These are phyloP conservation scores for Alloplasta piceator DNA, from an alignment of 2,888 invertebrate genomes.

Conservation along the genomic window DNA sequence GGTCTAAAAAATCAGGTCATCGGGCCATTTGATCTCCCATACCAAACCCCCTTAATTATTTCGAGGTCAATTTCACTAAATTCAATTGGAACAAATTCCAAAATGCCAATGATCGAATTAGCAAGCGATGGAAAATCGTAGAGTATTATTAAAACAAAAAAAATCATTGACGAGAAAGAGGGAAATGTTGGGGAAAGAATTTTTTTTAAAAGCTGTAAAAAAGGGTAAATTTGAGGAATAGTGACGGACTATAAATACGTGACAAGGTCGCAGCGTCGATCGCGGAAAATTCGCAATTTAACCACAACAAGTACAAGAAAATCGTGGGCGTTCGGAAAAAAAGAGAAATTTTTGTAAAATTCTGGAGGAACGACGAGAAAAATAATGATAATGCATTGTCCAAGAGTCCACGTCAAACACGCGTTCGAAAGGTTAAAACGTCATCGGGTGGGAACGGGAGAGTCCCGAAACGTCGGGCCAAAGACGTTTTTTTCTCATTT, in stretches of 20 bases:
- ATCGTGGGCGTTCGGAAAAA: neutral
- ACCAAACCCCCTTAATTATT: conserved; percentile 38
- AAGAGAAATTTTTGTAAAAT: conserved; percentile 1
- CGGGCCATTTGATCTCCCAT: conserved; percentile 7
- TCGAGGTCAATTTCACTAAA: conserved; percentile 16
- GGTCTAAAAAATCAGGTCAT: conserved; percentile 9
- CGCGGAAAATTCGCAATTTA: neutral
- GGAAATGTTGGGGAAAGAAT: neutral
- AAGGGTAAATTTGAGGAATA: neutral
- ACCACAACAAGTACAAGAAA: neutral
- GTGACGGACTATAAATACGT: conserved; percentile 43
- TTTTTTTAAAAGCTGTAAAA: neutral
- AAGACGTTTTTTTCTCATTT: conserved; percentile 15
- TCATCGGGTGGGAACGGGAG: conserved; percentile 65
- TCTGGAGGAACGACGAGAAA: neutral
- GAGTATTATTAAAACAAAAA: neutral
- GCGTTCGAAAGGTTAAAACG: conserved; percentile 78
- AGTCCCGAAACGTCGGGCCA: conserved; percentile 54
- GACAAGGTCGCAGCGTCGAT: conserved; percentile 53
- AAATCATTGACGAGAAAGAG: neutral
- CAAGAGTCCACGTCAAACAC: conserved; percentile 59
- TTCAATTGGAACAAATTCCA: conserved; percentile 15
- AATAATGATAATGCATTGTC: conserved; percentile 59
- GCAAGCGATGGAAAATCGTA: neutral
- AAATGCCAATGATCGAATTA: no score